These are phyloP conservation scores for Zootoca vivipara DNA, from an alignment of 2,113 vertebrate species.

Conservation along the genomic window DNA sequence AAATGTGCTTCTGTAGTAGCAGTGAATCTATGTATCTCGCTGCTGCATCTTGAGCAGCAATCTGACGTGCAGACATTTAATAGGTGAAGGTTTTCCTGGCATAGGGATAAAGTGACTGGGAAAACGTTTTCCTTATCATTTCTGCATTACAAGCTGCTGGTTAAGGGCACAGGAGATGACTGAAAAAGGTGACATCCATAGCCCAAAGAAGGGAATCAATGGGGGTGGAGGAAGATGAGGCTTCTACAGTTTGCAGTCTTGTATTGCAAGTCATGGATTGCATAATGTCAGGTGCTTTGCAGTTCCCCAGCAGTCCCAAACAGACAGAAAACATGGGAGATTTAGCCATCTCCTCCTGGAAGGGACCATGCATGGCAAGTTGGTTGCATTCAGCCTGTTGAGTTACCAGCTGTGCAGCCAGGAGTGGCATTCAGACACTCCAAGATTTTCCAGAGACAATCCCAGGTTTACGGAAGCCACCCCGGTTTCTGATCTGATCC, in stretches of 20 bases:
- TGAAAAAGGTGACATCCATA: not conserved
- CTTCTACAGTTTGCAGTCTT: not conserved
- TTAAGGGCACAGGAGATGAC: not conserved
- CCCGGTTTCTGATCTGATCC: too few species aligned
- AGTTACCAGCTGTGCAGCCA: not conserved
- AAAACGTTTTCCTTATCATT: not conserved
- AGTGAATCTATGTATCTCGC: not conserved
- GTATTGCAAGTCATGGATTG: not conserved
- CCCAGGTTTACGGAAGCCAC: too few species aligned
- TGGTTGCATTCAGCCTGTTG: not conserved
- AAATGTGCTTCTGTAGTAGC: not conserved
- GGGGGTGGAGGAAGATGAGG: not conserved
- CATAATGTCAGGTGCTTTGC: not conserved
- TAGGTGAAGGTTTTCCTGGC: not conserved
- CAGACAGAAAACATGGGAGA: not conserved
- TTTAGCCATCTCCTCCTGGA: too few species aligned
- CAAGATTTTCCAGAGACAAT: too few species aligned
- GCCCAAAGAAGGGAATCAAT: not conserved
- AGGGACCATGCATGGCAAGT: not conserved
- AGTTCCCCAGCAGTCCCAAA: too few species aligned
- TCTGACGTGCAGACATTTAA: not conserved
- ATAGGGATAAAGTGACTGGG: not conserved
- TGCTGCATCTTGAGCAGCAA: not conserved
- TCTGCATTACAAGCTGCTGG: not conserved
- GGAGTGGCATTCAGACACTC: too few species aligned